Base-by-base conservation (phyloP, 1,140 invertebrate species). In the Tetramorium simillimum region DNA sequence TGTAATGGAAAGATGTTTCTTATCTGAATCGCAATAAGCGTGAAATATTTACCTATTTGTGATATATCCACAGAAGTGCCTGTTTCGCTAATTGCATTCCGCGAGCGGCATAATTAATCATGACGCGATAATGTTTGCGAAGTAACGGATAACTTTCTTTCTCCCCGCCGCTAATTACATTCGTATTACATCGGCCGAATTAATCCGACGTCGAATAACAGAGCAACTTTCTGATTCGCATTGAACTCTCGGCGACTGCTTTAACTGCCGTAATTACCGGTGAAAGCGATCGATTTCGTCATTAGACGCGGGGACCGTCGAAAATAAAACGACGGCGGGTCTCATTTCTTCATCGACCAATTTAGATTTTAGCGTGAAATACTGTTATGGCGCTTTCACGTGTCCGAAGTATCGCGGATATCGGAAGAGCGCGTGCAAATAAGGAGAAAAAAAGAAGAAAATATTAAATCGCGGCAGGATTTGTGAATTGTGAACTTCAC, bases 231-330 rank as follows among this genome's bases (percentile, higher is more conserved):
- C 88, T 53, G 60, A 80, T 86, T 69, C 73, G 70, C 87, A 81
- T 73, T 85, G 63, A 76, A 56, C 65, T n/a, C 33, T 37, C 16
- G 63, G 80, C 43, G 76, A 78, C 40, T 80, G 43, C 33, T 40
- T 85, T 67, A 69, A 85, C 73, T 58, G 70, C 72, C 62, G 46
- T 88, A 88, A 89, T 89, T 89, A 89, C 46, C 46, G 40, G 82
- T 63, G 87, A 88, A 89, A 86, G 81, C 62, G 60, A 80, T 73
- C 73, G 87, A 78, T 89, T 58, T 33, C 43, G 67, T 24, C 58
- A 62, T 49, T 78, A 78, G 75, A 58, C 12, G 49, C 21, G 65
- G 51, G 60, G 43, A 70, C 16, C 24, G 37, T 58, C 78, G 21
- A 81, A 70, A 81, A 81, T 70, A 70, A 70, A 70, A 70, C 33